phyloP scores from a whole-genome alignment of 1,140 invertebrate species.

The Drosophila kohkoa region DNA sequence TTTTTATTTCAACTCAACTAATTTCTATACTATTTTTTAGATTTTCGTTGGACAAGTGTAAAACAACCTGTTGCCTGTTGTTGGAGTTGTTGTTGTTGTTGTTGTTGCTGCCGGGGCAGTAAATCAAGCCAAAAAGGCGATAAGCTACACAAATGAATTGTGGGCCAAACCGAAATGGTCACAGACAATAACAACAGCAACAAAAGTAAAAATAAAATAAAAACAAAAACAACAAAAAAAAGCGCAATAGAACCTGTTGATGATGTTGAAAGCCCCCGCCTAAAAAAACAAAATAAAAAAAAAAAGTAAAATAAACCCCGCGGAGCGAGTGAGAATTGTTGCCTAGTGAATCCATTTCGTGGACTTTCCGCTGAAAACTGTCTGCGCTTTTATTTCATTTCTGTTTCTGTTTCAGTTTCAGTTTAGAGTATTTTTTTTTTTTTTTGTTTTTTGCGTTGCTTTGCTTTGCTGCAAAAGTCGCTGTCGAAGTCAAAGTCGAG shows the following conservation, averaged over 20 bases:
- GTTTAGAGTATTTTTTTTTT: conserved; percentile 13
- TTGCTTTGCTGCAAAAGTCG: conserved; percentile 13
- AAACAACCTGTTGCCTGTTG: conserved; percentile 53
- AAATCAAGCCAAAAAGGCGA: conserved; percentile 80
- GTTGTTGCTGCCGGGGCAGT: conserved; percentile 50
- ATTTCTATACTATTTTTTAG: too few species aligned
- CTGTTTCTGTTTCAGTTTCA: neutral
- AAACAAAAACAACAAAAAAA: conserved; percentile 30
- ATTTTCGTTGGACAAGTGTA: conserved; percentile 33
- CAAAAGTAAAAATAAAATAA: conserved; percentile 13
- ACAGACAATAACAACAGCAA: conserved; percentile 37
- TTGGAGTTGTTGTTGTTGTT: conserved; percentile 57
- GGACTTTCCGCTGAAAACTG: conserved; percentile 51
- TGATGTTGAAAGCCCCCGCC: conserved; percentile 30
- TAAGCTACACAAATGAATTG: conserved; percentile 77
- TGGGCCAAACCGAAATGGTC: conserved; percentile 64
- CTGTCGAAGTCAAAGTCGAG: conserved; percentile 9
- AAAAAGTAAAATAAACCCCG: neutral
- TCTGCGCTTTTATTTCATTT: conserved; percentile 36
- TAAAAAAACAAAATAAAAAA: too few species aligned
- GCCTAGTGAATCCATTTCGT: conserved; percentile 27
- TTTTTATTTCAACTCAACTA: conserved; percentile 8
- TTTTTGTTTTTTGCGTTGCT: conserved; percentile 12
- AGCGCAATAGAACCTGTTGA: conserved; percentile 51
- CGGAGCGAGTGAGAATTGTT: conserved; percentile 7